Conservation (phyloP, 2,888 invertebrate species). For the Agrotis ipsilon region DNA sequence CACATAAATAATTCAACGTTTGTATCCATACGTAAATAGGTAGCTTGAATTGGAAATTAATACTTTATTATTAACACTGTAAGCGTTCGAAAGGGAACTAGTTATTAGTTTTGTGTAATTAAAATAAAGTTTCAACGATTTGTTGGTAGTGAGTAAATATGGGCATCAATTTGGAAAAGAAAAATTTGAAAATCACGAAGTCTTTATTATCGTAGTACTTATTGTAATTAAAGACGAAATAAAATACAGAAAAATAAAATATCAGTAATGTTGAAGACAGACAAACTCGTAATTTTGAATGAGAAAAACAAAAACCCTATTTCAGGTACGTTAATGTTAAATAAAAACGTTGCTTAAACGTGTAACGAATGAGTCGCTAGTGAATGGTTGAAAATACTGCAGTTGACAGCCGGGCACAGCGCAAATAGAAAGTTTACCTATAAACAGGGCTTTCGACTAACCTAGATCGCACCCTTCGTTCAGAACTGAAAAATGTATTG, state of each 20-base stretch:
- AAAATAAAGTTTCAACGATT: constrained; percentile 17
- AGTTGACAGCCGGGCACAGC: constrained; percentile 28
- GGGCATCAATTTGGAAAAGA: neutral
- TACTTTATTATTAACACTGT: constrained; percentile 49
- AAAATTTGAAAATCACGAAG: neutral
- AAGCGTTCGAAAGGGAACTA: constrained; percentile 14
- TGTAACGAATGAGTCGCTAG: constrained; percentile 5
- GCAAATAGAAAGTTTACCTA: constrained; percentile 42
- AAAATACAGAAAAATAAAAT: neutral
- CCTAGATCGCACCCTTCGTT: neutral
- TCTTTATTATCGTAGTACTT: neutral
- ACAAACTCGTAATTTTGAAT: neutral
- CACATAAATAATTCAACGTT: constrained; percentile 63
- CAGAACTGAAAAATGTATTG: too few relatives aligned
- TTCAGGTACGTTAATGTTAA: neutral
- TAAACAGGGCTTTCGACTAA: constrained; percentile 38
- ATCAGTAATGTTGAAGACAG: neutral
- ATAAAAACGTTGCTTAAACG: neutral
- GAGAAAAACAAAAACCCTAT: neutral
- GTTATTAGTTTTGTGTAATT: constrained; percentile 16
- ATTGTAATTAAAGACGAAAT: neutral
- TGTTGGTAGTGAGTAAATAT: neutral
- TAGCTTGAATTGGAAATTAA: constrained; percentile 53
- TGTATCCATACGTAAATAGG: constrained; percentile 52
- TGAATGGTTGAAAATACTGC: constrained; percentile 14